Conservation (phyloP, 2,113 vertebrate genomes). For the Vulpes lagopus region DNA sequence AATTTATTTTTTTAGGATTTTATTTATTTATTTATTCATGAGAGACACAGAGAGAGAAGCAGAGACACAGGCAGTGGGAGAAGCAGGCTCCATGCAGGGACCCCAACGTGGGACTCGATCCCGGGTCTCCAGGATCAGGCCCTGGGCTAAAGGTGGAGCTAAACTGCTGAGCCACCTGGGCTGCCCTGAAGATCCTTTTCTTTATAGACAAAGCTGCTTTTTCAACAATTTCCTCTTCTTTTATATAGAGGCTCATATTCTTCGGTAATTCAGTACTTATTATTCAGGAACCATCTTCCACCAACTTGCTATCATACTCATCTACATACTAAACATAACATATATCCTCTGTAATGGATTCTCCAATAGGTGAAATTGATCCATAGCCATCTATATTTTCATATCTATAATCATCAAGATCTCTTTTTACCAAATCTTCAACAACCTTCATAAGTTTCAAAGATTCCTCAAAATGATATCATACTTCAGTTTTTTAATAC, state of each 20-base stretch:
- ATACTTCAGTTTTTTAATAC: constrained; percentile 78
- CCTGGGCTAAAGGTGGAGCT: no score
- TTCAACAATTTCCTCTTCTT: neutral
- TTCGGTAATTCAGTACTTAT: constrained; percentile 73
- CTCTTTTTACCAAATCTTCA: constrained; percentile 79
- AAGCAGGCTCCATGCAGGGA: no score
- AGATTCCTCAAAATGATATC: constrained; percentile 78
- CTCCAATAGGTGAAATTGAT: constrained; percentile 79
- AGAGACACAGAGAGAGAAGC: no score
- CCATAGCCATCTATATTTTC: constrained; percentile 82
- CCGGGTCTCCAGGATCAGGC: no score
- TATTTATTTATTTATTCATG: no score
- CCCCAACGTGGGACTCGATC: no score
- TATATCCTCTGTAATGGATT: constrained; percentile 66
- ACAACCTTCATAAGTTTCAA: constrained; percentile 68
- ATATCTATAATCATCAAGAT: constrained; percentile 68
- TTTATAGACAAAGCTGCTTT: neutral
- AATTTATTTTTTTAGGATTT: no score
- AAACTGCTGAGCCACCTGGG: no score
- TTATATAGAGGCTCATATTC: constrained; percentile 68
- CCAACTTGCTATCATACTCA: constrained; percentile 72
- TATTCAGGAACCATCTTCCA: constrained; percentile 81
- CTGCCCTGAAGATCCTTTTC: neutral
- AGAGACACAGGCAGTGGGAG: no score
- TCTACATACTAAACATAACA: constrained; percentile 40